Base-by-base conservation (phyloP, 2,888 invertebrate genomes). In the Seira ritae region DNA sequence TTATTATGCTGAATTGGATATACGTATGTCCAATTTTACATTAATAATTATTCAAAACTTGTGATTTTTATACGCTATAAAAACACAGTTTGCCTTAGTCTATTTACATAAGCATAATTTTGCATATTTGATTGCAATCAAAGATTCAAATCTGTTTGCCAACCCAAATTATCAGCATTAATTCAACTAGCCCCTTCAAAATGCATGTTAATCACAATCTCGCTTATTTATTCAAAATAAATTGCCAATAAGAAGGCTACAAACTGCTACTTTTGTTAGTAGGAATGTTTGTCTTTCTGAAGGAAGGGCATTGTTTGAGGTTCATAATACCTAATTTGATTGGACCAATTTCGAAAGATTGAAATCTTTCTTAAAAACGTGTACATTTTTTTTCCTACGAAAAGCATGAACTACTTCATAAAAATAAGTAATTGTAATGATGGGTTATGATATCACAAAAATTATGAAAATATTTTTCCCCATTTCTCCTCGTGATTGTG, bases 121-220 rank as follows among this genome's bases (percentile, higher is more conserved):
- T 73, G 68, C 73, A 80, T 73, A 67, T 60, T 80, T 80, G 73
- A 80, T 80, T 80, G 80, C 73, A 80, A 80, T 80, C 69, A 80
- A 67, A 72, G 66, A 79, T 72, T 79, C 72, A 79, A 79, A 79
- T 79, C n/a, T 22, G 71, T 79, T 31, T 31, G 3, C 31, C 31
- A 31, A 8, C 8, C 31, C 8, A 72, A 67, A 72, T 79, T 72
- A 79, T 79, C 72, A 67, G 31, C 31, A 31, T 31, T 4, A 8
- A n/a, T n/a, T n/a, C n/a, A n/a, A n/a, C n/a, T n/a, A n/a, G n/a
- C n/a, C n/a, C n/a, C n/a, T n/a, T n/a, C n/a, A n/a, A n/a, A n/a
- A n/a, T n/a, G n/a, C n/a, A n/a, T n/a, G n/a, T n/a, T n/a, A n/a
- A n/a, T n/a, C n/a, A n/a, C n/a, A n/a, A n/a, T n/a, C 24, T 65